Conservation (phyloP, 2,797 vertebrate species). For the Eulemur mongoz region DNA sequence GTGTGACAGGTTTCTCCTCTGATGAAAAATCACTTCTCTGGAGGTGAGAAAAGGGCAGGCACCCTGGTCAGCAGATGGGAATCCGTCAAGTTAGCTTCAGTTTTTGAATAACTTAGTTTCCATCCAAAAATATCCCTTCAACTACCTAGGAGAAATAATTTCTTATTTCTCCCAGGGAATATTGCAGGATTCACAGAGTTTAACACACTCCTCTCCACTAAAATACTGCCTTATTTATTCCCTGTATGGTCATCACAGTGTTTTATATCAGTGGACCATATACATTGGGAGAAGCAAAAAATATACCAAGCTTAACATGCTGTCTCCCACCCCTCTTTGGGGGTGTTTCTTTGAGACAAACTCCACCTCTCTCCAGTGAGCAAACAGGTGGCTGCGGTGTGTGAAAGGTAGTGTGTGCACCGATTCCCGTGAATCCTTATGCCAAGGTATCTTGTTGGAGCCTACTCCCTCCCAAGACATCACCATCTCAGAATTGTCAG, state of each 20-base stretch:
- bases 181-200: neutral
- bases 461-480: neutral
- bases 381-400: neutral
- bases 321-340: neutral
- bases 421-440: neutral
- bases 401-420: neutral
- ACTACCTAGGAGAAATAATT: neutral
- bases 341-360: neutral
- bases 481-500: neutral
- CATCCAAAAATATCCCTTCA: constrained; percentile 23
- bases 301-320: neutral
- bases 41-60: constrained; percentile 63
- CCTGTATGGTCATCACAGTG: neutral
- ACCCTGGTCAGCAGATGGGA: neutral
- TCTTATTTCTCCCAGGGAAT: neutral
- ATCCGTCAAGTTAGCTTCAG: constrained; percentile 46
- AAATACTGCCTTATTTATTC: neutral
- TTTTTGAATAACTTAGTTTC: neutral
- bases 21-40: constrained; percentile 69
- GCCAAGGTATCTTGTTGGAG: neutral
- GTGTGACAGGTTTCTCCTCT: constrained; percentile 58
- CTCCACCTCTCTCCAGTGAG: neutral
- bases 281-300: neutral
- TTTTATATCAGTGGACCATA: neutral
- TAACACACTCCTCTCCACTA: neutral